phyloP scores from a whole-genome alignment of 2,797 vertebrate species.

The Sebastes goodei region DNA sequence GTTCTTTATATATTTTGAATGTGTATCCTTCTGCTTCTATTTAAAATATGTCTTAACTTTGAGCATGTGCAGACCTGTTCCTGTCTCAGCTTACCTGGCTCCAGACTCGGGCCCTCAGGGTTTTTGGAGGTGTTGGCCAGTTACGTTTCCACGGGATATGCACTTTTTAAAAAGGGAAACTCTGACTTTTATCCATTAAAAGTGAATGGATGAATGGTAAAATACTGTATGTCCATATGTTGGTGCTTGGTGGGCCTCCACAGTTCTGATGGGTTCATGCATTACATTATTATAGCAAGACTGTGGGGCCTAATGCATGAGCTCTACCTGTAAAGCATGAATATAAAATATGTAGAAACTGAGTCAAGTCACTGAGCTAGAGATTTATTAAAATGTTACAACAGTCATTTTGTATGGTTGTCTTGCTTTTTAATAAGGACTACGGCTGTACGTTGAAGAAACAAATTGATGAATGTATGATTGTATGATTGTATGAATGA shows the following conservation, averaged over 20 bases:
- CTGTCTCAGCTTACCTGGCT: conserved; percentile 3
- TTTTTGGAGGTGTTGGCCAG: background rate
- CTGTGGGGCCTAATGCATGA: conserved; percentile 52
- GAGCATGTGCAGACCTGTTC: background rate
- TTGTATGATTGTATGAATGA: no score
- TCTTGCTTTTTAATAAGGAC: background rate
- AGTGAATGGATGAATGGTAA: background rate
- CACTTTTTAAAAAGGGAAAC: conserved; percentile 21
- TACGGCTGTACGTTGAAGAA: background rate
- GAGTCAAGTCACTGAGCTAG: conserved; percentile 35
- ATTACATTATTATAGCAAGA: conserved; percentile 3
- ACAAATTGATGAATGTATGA: no score
- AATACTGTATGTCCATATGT: background rate
- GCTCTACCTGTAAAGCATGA: conserved; percentile 48
- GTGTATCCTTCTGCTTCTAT: conserved; percentile 3
- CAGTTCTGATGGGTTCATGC: conserved; percentile 1
- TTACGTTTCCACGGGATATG: background rate
- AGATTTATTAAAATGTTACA: conserved; percentile 57
- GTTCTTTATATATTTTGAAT: background rate
- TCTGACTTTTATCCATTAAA: background rate
- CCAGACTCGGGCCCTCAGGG: background rate
- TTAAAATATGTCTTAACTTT: background rate
- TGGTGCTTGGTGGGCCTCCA: background rate
- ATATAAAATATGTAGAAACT: conserved; percentile 48
- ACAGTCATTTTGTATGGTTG: conserved; percentile 8